Evolutionary conservation across 2,888 invertebrate genomes (phyloP).

Genomic region (Halocaridina rubra): DNA sequence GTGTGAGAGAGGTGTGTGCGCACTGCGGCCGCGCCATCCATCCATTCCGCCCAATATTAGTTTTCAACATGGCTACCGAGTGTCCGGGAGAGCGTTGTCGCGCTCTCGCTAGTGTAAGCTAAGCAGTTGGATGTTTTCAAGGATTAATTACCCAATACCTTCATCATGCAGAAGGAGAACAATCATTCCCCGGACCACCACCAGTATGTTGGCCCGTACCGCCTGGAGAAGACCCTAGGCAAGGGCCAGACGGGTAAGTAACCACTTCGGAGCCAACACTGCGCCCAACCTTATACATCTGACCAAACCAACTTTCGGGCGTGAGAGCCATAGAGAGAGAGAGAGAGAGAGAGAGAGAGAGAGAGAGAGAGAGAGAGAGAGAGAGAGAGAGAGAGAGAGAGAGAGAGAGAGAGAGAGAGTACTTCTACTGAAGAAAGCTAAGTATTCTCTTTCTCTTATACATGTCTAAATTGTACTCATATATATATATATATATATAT

Average conservation of each 20-base stretch:
- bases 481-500: neutral
- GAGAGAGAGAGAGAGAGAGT: constrained; percentile 32
- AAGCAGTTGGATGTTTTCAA: constrained; percentile 55
- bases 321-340: constrained; percentile 26
- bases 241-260: constrained; percentile 97
- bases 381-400: constrained; percentile 31
- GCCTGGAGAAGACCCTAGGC: constrained; percentile 98
- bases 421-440: neutral
- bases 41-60: constrained; percentile 46
- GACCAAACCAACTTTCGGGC: constrained; percentile 45
- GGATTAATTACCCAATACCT: constrained; percentile 55
- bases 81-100: constrained; percentile 54
- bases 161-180: constrained; percentile 62
- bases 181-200: constrained; percentile 70
- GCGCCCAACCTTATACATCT: constrained; percentile 9
- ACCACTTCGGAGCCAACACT: neutral
- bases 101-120: constrained; percentile 56
- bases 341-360: constrained; percentile 9
- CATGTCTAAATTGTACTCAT: neutral
- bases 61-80: constrained; percentile 52
- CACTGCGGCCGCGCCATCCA: constrained; percentile 53
- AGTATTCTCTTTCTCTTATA: neutral
- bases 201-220: constrained; percentile 98
- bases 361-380: constrained; percentile 3
- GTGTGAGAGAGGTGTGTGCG: constrained; percentile 39